Evolutionary conservation across 2,888 invertebrate genomes (phyloP).

Genomic region (Platynereis dumerilii): DNA sequence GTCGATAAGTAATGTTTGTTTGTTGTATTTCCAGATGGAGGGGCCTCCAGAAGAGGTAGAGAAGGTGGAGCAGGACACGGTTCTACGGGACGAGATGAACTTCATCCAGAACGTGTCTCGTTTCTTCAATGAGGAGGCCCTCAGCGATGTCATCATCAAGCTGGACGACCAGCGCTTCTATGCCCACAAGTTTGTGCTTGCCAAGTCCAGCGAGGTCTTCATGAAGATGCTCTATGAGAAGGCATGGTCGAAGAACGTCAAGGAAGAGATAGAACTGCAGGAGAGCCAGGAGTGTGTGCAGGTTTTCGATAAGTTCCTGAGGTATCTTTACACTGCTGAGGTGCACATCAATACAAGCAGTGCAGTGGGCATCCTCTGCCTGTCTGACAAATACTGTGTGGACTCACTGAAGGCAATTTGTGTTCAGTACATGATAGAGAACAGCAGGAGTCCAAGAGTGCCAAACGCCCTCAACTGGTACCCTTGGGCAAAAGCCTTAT

Average conservation of each 20-base stretch:
- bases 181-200: slow-evolving; percentile 62
- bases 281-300: slow-evolving; percentile 58
- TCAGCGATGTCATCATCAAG: slow-evolving; percentile 57
- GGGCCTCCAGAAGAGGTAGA: slow-evolving; percentile 17
- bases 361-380: slow-evolving; percentile 60
- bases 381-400: slow-evolving; percentile 63
- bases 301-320: slow-evolving; percentile 59
- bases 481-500: slow-evolving; percentile 62
- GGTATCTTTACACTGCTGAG: slow-evolving; percentile 61
- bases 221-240: slow-evolving; percentile 60
- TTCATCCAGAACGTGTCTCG: slow-evolving; percentile 59
- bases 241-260: slow-evolving; percentile 50
- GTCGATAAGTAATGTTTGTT: too few relatives aligned
- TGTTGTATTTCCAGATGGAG: too few relatives aligned
- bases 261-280: slow-evolving; percentile 52
- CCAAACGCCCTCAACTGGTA: slow-evolving; percentile 61
- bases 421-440: slow-evolving; percentile 60
- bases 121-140: slow-evolving; percentile 57
- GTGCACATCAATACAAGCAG: slow-evolving; percentile 52
- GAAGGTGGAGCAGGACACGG: slow-evolving; percentile 32
- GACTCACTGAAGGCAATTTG: slow-evolving; percentile 57
- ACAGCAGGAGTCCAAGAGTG: slow-evolving; percentile 57
- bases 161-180: slow-evolving; percentile 49
- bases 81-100: slow-evolving; percentile 54
- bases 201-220: slow-evolving; percentile 63